Percentiles rank a stretch among this genome's conserved stretches.
Conservation (phyloP, 2,888 invertebrate genomes). For the Andrena fulva region DNA sequence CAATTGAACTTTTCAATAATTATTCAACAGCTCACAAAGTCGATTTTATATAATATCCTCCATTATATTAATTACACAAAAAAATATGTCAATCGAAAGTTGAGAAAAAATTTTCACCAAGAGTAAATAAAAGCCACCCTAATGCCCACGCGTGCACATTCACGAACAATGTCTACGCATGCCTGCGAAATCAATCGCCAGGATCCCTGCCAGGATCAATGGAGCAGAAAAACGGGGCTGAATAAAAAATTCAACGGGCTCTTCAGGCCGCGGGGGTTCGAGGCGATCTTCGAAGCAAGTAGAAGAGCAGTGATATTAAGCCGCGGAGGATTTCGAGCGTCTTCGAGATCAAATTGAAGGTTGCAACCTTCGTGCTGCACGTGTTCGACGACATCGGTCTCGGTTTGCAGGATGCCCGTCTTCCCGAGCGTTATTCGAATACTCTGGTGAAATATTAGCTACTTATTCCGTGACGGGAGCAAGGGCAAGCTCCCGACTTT, state of each 20-base stretch:
- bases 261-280: constrained; percentile 16
- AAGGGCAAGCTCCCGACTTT: constrained; percentile 60
- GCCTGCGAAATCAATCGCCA: constrained; percentile 43
- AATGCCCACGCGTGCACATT: not conserved
- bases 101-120: too few species aligned
- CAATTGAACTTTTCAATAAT: too few species aligned
- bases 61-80: too few species aligned
- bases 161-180: not conserved
- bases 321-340: constrained; percentile 48
- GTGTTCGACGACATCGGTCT: constrained; percentile 54
- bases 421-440: constrained; percentile 66
- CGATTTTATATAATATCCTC: too few species aligned
- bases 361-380: constrained; percentile 45
- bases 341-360: constrained; percentile 59
- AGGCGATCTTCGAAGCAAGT: constrained; percentile 36
- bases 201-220: constrained; percentile 19
- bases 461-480: constrained; percentile 70
- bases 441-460: constrained; percentile 73
- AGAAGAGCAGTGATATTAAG: constrained; percentile 32
- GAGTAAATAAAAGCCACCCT: too few species aligned
- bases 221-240: constrained; percentile 26
- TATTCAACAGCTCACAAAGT: too few species aligned
- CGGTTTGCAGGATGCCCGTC: constrained; percentile 42
- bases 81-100: too few species aligned
- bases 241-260: constrained; percentile 44